Conservation (phyloP, 2,797 vertebrate species). For the Callimico goeldii region DNA sequence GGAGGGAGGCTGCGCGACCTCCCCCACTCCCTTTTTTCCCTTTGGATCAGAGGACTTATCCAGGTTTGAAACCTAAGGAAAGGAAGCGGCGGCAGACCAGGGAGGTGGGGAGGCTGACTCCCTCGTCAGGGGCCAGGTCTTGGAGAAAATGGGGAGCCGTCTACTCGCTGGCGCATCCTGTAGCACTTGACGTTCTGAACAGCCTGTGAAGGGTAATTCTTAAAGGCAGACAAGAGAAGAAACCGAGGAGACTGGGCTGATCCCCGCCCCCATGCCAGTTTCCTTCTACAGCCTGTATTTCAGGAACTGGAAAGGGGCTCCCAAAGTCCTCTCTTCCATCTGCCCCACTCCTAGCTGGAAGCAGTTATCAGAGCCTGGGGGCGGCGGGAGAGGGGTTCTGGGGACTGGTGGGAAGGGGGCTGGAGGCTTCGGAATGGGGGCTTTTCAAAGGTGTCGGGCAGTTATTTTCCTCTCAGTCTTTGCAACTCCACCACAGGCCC, state of each 20-base stretch:
- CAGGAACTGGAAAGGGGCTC: background rate
- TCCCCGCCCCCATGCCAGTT: background rate
- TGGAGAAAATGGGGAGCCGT: background rate
- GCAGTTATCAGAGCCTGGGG: background rate
- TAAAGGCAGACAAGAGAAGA: background rate
- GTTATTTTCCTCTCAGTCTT: background rate
- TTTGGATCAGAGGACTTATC: conserved; percentile 52
- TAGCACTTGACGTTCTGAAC: background rate
- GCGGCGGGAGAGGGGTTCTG: background rate
- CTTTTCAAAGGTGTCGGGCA: background rate
- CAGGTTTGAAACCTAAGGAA: conserved; percentile 50
- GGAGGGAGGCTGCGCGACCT: background rate
- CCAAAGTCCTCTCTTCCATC: background rate
- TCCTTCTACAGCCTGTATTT: background rate
- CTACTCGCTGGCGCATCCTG: background rate
- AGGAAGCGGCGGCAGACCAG: background rate
- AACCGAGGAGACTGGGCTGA: background rate
- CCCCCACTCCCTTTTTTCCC: conserved; percentile 37
- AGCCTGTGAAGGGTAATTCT: background rate
- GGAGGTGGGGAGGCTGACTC: background rate
- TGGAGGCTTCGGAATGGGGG: background rate
- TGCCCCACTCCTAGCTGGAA: background rate
- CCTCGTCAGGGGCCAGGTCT: background rate
- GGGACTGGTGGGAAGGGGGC: background rate
- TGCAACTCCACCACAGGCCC: background rate